Conservation (phyloP, 92 coral and sea anemone genomes). For the Siderastrea radians region DNA sequence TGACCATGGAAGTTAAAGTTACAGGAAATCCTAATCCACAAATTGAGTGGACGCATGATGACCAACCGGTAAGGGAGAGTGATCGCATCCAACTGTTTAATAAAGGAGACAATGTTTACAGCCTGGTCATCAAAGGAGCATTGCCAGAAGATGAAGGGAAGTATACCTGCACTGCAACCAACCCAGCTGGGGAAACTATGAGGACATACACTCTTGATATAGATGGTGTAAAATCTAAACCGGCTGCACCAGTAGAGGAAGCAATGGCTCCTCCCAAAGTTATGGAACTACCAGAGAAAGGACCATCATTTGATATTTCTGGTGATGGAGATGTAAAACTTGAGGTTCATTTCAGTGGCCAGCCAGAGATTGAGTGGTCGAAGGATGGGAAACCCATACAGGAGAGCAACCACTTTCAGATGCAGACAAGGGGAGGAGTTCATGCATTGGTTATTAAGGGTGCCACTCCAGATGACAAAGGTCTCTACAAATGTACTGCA, state of each 20-base stretch:
- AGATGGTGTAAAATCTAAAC: slow-evolving; percentile 81
- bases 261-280: slow-evolving; percentile 85
- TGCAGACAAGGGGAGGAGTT: slow-evolving; percentile 70
- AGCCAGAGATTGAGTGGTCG: slow-evolving; percentile 81
- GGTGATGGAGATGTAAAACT: slow-evolving; percentile 86
- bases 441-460: slow-evolving; percentile 82
- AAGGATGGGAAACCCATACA: slow-evolving; percentile 75
- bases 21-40: slow-evolving; percentile 86
- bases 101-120: slow-evolving; percentile 71
- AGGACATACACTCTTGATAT: slow-evolving; percentile 88
- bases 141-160: slow-evolving; percentile 85
- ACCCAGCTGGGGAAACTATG: slow-evolving; percentile 82
- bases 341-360: slow-evolving; percentile 82
- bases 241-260: slow-evolving; percentile 74
- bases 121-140: slow-evolving; percentile 84
- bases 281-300: slow-evolving; percentile 79
- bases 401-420: slow-evolving; percentile 71
- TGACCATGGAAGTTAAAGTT: slow-evolving; percentile 90
- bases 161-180: slow-evolving; percentile 91
- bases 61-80: slow-evolving; percentile 73
- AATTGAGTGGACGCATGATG: slow-evolving; percentile 90
- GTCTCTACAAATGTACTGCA: slow-evolving; percentile 84
- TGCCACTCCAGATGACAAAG: slow-evolving; percentile 83
- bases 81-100: slow-evolving; percentile 56
- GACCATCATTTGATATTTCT: slow-evolving; percentile 55